phyloP scores from a whole-genome alignment of 2,113 vertebrate genomes.

The Daphoenositta chrysoptera region DNA sequence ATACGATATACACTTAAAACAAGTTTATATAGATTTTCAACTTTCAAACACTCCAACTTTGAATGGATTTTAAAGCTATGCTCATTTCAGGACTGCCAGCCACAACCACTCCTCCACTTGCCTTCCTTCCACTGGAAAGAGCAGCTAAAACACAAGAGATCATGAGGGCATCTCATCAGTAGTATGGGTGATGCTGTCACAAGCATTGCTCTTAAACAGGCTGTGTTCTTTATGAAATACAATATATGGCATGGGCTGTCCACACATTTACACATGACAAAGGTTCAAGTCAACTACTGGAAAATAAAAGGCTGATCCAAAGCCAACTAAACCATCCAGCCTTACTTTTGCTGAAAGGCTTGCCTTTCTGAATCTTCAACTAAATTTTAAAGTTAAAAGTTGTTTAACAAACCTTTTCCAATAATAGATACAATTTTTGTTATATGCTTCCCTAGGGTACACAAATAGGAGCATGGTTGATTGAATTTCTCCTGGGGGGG shows the following conservation, averaged over 20 bases:
- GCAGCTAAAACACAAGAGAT: neutral
- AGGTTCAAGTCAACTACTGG: neutral
- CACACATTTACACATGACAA: neutral
- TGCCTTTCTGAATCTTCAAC: neutral
- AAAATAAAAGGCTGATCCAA: neutral
- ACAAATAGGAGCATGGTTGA: neutral
- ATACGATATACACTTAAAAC: neutral
- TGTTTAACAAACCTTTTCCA: neutral
- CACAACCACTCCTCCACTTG: neutral
- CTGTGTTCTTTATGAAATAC: neutral
- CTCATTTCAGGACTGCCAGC: neutral
- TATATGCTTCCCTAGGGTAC: neutral
- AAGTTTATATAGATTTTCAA: neutral
- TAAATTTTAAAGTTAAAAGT: neutral
- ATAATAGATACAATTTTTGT: neutral
- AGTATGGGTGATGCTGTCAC: rapidly evolving
- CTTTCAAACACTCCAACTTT: neutral
- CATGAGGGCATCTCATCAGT: neutral
- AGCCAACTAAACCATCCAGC: neutral
- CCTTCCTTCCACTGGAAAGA: neutral
- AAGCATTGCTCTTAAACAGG: neutral
- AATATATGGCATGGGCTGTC: neutral
- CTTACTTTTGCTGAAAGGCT: neutral
- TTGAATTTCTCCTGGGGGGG: neutral
- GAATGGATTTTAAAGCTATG: neutral